A percentile compares a stretch with the other conserved stretches of the same genome.
These are phyloP conservation scores for Latrodectus hesperus DNA, from an alignment of 2,888 invertebrate genomes.

Conservation along the genomic window DNA sequence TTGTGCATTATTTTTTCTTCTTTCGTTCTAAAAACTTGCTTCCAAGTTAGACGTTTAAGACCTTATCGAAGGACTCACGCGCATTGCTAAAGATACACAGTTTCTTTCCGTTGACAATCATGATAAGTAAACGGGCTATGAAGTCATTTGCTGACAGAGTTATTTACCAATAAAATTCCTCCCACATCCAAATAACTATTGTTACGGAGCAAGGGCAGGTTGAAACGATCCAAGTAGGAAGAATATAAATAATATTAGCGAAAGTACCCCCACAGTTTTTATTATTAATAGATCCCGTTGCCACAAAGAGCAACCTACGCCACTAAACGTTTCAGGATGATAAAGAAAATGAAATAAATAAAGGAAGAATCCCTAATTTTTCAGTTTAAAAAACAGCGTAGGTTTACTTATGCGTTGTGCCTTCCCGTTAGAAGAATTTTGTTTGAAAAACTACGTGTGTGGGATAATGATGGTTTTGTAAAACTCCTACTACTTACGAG, in stretches of 20 bases:
- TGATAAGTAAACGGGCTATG: slow-evolving; percentile 1
- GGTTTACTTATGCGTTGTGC: slow-evolving; percentile 27
- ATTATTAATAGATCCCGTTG: slow-evolving; percentile 56
- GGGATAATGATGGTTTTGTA: slow-evolving; percentile 66
- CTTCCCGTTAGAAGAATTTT: slow-evolving; percentile 36
- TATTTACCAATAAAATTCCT: slow-evolving; percentile 63
- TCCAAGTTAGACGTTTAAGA: neutral
- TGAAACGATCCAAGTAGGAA: slow-evolving; percentile 51
- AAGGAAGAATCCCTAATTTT: slow-evolving; percentile 56
- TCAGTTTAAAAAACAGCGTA: slow-evolving; percentile 60
- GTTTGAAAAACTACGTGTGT: slow-evolving; percentile 28
- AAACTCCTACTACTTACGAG: slow-evolving; percentile 56
- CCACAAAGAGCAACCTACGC: slow-evolving; percentile 43
- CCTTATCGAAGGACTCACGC: neutral
- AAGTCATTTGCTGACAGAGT: slow-evolving; percentile 58
- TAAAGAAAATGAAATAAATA: slow-evolving; percentile 44
- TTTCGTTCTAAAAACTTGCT: too few species aligned
- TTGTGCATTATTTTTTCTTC: too few species aligned
- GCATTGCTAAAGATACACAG: neutral
- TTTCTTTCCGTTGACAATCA: neutral
- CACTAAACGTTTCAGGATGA: neutral
- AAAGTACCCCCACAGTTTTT: slow-evolving; percentile 55
- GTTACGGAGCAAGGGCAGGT: slow-evolving; percentile 39
- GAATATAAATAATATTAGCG: slow-evolving; percentile 62
- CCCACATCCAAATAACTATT: slow-evolving; percentile 43